Conservation (phyloP, 2,113 vertebrate species). For the Myotis brandtii region DNA sequence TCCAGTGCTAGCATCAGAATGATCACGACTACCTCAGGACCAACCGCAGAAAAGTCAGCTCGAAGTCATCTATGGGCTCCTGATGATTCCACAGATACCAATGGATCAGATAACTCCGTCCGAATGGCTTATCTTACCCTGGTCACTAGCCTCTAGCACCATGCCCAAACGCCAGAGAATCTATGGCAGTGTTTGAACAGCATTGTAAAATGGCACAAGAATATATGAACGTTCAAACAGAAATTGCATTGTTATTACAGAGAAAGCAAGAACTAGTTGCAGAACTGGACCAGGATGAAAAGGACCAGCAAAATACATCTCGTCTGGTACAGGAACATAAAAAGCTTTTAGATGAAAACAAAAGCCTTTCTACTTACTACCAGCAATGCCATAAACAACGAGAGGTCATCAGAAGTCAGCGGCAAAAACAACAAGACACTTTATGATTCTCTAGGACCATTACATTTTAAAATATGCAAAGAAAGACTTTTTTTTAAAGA, state of each 20-base stretch:
- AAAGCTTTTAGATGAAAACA: conserved; percentile 99
- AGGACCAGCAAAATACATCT: conserved; percentile 99
- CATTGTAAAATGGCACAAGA: conserved; percentile 99
- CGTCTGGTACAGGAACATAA: conserved; percentile 99
- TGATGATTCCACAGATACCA: conserved; percentile 95
- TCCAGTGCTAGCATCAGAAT: conserved; percentile 98
- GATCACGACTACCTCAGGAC: conserved; percentile 94
- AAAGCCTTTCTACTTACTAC: conserved; percentile 98
- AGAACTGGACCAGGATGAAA: conserved; percentile 99
- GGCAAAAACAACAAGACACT: conserved; percentile 98
- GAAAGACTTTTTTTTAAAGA: conserved; percentile 81
- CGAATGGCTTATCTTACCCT: conserved; percentile 99
- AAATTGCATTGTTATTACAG: conserved; percentile 97
- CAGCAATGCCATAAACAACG: conserved; percentile 99
- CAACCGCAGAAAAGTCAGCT: conserved; percentile 92
- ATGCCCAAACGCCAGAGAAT: conserved; percentile 99
- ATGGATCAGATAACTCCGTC: conserved; percentile 99
- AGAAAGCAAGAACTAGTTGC: conserved; percentile 99
- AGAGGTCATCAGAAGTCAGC: conserved; percentile 97
- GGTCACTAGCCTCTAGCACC: conserved; percentile 98
- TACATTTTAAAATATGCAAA: conserved; percentile 85
- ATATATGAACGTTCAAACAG: conserved; percentile 99
- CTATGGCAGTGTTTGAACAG: conserved; percentile 99
- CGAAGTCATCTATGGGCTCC: conserved; percentile 92
- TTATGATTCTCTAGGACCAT: conserved; percentile 91